phyloP scores from a whole-genome alignment of 2,797 vertebrate species.

The Garrulus glandarius region DNA sequence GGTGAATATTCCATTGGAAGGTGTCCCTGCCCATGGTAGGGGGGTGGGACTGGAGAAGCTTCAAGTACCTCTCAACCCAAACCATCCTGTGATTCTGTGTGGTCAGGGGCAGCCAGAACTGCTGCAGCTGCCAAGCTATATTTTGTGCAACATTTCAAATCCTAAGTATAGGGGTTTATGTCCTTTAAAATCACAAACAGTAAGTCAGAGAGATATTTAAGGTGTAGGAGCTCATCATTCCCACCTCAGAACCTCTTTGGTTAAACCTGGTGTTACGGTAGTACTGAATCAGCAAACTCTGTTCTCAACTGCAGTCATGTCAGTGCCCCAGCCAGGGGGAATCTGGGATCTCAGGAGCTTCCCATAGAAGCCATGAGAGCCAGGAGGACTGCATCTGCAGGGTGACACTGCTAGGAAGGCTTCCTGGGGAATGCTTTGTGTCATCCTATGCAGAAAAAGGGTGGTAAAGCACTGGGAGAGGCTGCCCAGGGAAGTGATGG shows the following conservation, averaged over 20 bases:
- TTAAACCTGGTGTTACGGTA: background rate
- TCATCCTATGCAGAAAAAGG: accelerated
- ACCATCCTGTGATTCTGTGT: background rate
- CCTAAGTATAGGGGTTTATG: background rate
- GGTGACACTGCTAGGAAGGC: background rate
- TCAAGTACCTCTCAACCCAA: background rate
- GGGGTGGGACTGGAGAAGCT: too few species aligned
- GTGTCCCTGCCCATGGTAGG: background rate
- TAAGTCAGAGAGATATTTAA: background rate
- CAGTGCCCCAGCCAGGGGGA: background rate
- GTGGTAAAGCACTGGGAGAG: background rate
- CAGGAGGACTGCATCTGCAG: background rate
- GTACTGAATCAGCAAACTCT: background rate
- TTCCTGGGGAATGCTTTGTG: background rate
- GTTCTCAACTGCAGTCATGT: background rate
- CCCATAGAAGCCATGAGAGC: background rate
- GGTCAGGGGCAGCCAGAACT: background rate
- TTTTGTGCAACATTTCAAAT: background rate
- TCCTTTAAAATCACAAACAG: background rate
- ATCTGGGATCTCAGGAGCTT: background rate
- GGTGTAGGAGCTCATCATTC: background rate
- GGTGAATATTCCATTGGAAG: background rate
- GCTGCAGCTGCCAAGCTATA: background rate
- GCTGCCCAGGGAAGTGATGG: background rate
- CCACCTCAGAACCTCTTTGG: background rate